These are phyloP conservation scores for Myopa testacea DNA, from an alignment of 2,888 invertebrate genomes.

Conservation along the genomic window DNA sequence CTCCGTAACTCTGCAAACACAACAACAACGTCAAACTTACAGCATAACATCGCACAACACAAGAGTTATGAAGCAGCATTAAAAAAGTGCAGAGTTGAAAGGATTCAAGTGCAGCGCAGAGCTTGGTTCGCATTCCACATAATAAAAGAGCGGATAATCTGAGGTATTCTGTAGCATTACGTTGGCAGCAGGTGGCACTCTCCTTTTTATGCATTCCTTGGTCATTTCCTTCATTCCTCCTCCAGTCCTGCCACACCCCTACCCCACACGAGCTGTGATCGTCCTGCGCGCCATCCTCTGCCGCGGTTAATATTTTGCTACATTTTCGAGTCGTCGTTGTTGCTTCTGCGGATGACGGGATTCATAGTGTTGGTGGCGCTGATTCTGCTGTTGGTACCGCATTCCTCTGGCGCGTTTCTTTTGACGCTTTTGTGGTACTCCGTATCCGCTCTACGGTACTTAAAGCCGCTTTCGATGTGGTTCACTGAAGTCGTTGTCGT, in stretches of 20 bases:
- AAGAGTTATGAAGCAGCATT: background rate
- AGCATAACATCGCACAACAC: background rate
- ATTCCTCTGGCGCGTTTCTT: constrained; percentile 12
- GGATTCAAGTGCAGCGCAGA: constrained; percentile 13
- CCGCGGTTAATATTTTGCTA: too few relatives aligned
- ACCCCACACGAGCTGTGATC: too few relatives aligned
- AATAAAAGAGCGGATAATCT: constrained; percentile 41
- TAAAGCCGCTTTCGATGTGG: constrained; percentile 11
- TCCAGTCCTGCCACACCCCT: background rate
- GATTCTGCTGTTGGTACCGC: background rate
- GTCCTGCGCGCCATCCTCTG: background rate
- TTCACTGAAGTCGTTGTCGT: constrained; percentile 20
- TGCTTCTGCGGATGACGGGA: background rate
- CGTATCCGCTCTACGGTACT: background rate
- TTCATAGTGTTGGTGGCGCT: background rate
- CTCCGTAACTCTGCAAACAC: constrained; percentile 1
- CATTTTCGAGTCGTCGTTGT: background rate
- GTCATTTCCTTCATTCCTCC: background rate
- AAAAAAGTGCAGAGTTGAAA: background rate
- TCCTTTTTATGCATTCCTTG: background rate
- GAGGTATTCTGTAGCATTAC: constrained; percentile 41
- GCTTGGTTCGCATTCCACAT: constrained; percentile 6
- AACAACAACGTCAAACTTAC: background rate
- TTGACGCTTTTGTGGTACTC: constrained; percentile 16
- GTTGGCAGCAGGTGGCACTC: constrained; percentile 28